A percentile compares a stretch with the other conserved stretches of the same genome.
Evolutionary conservation across 1,140 invertebrate species (phyloP).

Genomic region (Pentalonia nigronervosa): DNA sequence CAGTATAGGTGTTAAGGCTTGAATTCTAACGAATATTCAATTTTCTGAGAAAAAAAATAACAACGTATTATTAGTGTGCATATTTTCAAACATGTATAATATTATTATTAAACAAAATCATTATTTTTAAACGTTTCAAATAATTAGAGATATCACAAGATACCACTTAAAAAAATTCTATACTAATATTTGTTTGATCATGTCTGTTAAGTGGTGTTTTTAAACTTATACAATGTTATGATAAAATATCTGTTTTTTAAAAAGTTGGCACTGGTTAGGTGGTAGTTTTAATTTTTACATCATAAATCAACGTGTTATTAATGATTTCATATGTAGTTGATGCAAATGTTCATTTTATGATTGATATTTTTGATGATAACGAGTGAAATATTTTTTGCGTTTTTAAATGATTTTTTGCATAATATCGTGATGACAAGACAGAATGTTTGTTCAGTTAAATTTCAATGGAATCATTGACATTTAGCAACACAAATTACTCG

Average conservation of each 20-base stretch:
- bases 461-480: neutral
- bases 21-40: neutral
- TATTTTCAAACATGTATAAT: neutral
- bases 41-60: neutral
- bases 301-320: neutral
- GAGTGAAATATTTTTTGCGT: neutral
- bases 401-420: neutral
- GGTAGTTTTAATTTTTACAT: neutral
- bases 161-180: neutral
- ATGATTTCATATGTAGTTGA: neutral
- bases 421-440: neutral
- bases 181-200: neutral
- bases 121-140: neutral
- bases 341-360: neutral
- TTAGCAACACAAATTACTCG: neutral
- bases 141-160: neutral
- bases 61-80: neutral
- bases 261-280: neutral
- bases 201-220: neutral
- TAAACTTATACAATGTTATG: neutral
- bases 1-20: neutral
- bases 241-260: neutral
- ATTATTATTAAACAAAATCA: neutral
- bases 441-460: neutral
- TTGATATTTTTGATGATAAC: neutral